Conservation (phyloP, 2,888 invertebrate genomes). For the Drosophila cracens region DNA sequence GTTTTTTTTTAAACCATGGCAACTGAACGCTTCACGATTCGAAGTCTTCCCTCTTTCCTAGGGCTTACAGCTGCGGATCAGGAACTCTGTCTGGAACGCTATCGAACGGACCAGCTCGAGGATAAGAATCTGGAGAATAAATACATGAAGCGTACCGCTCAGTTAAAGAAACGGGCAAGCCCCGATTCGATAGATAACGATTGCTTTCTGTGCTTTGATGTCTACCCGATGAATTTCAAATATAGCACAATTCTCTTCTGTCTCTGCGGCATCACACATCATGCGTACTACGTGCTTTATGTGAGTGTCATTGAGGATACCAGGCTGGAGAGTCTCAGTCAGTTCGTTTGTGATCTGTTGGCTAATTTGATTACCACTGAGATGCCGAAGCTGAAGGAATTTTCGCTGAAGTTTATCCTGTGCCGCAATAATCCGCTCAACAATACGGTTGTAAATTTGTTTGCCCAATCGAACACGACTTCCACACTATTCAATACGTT, state of each 20-base stretch:
- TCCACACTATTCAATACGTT: conserved; percentile 14
- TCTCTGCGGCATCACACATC: conserved; percentile 47
- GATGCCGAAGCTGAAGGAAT: conserved; percentile 37
- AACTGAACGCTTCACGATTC: conserved; percentile 18
- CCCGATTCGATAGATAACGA: conserved; percentile 33
- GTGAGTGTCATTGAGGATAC: conserved; percentile 42
- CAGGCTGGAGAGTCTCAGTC: conserved; percentile 19
- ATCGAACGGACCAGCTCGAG: conserved; percentile 13
- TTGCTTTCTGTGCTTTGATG: conserved; percentile 51
- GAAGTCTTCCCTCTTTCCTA: conserved; percentile 23
- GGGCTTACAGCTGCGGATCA: conserved; percentile 35
- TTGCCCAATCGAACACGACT: conserved; percentile 17
- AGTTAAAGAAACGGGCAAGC: background rate
- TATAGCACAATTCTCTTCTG: conserved; percentile 41
- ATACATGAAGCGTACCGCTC: conserved; percentile 43
- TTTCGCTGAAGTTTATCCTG: conserved; percentile 44
- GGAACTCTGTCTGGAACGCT: conserved; percentile 3
- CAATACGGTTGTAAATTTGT: conserved; percentile 9
- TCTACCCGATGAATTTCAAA: conserved; percentile 29
- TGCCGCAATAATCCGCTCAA: conserved; percentile 39
- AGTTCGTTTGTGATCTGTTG: conserved; percentile 53
- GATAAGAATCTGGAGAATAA: conserved; percentile 40
- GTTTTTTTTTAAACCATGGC: conserved; percentile 7
- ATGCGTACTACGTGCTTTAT: conserved; percentile 45
- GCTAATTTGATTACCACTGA: conserved; percentile 40